Evolutionary conservation across 2,797 vertebrate species (phyloP).

Genomic region (Steatocranus sp.): DNA sequence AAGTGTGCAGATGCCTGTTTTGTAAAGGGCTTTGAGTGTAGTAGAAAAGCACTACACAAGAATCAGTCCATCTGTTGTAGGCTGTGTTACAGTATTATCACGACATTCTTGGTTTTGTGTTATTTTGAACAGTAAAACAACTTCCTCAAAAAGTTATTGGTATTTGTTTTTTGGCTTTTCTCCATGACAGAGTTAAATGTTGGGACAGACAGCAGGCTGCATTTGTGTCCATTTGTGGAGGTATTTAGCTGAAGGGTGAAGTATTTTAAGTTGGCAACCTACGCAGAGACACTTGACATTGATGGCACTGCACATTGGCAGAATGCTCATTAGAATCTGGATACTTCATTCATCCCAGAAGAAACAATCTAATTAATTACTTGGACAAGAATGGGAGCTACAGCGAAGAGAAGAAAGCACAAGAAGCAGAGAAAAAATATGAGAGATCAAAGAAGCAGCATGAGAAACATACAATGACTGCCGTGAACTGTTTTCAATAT

Average conservation of each 20-base stretch:
- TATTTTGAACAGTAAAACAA: not conserved
- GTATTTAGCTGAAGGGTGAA: not conserved
- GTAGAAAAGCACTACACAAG: not conserved
- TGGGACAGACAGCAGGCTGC: not conserved
- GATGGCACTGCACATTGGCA: not conserved
- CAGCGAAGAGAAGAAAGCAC: not conserved
- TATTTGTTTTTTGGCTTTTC: not conserved
- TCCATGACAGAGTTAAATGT: not conserved
- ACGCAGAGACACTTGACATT: not conserved
- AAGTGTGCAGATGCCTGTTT: not conserved
- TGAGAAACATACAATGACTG: not conserved
- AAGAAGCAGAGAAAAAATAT: not conserved
- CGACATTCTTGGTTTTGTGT: not conserved
- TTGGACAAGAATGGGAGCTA: not conserved
- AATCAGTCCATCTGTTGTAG: not conserved
- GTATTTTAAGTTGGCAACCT: not conserved
- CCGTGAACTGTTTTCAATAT: not conserved
- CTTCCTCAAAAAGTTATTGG: not conserved
- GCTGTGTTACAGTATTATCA: not conserved
- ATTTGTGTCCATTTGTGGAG: not conserved
- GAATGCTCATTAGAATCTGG: not conserved
- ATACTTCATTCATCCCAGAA: not conserved
- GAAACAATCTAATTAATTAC: not conserved
- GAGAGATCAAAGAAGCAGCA: not conserved
- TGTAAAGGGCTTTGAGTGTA: not conserved